phyloP scores from a whole-genome alignment of 2,888 invertebrate genomes.

The Helobdella robusta region DNA sequence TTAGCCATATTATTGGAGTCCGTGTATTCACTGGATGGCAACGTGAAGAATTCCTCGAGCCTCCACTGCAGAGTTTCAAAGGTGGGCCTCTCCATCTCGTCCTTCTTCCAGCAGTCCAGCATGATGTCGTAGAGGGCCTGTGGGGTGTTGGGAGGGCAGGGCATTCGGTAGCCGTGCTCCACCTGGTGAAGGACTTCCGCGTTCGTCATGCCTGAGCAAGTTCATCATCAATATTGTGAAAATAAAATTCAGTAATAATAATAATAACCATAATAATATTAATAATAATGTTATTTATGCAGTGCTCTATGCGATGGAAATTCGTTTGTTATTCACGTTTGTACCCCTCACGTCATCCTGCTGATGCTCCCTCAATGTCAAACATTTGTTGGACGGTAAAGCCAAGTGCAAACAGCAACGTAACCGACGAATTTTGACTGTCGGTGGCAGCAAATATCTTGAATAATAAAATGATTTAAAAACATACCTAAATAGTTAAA shows the following conservation, averaged over 20 bases:
- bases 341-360: no score
- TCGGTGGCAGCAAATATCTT: no score
- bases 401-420: no score
- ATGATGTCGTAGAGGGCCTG: conserved; percentile 91
- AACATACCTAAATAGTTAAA: no score
- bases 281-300: no score
- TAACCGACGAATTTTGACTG: no score
- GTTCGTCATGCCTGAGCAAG: conserved; percentile 83
- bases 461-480: no score
- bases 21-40: conserved; percentile 19
- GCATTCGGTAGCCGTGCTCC: conserved; percentile 98
- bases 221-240: neutral
- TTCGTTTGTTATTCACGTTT: no score
- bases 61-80: conserved; percentile 25
- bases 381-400: no score
- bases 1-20: no score
- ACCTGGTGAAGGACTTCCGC: conserved; percentile 98
- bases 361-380: no score
- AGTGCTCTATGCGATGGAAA: no score
- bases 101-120: conserved; percentile 53
- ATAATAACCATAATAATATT: neutral
- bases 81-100: conserved; percentile 21
- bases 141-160: conserved; percentile 85
- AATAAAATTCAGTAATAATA: neutral
- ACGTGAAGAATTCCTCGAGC: conserved; percentile 27